Evolutionary conservation across 2,113 vertebrate genomes (phyloP), one percentile per base, ranked within the genome.

Genomic region (Xiphias gladius): DNA sequence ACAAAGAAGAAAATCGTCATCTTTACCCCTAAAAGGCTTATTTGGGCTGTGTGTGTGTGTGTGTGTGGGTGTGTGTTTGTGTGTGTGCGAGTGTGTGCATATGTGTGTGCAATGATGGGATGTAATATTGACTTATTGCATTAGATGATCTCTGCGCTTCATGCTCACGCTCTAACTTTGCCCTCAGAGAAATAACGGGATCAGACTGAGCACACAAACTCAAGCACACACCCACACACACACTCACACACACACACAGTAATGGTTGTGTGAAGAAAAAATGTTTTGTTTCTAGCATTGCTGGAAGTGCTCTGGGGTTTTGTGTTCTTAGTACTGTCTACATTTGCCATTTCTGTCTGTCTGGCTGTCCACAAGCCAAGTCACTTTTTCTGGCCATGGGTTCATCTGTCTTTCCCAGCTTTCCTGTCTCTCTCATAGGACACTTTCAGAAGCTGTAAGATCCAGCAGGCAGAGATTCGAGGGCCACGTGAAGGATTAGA

Each of bases 111-210:
- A 92, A 58, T 81, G 83, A 88, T 84, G 82, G 82, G 85, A 64
- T 90, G 82, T 76, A 37, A 88, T 88, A 91, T 88, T 89, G 87
- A 92, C 85, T 93, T 88, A 91, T 91, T 93, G 88, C 89, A 93
- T 91, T 92, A 93, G 84, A 91, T 86, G 80, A 80, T 81, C 88
- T 88, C 79, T 90, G 85, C 88, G 89, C 87, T 91, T 85, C 77
- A 85, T 85, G 85, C 86, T 92, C 84, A 76, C 26, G 62, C 83
- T 90, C 87, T 81, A 83, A 90, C 76, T 89, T 84, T 46, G 61
- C 90, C 86, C 88, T 89, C 78, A 78, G 87, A 91, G 89, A 87
- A 89, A 89, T 87, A 87, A 86, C 63, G 20, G 80, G 76, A 91
- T 89, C 81, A 90, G 72, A 88, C 77, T n/a, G 50, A 82, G 75